Evolutionary conservation across 2,797 vertebrate species (phyloP).

Genomic region (Eulemur coronatus): DNA sequence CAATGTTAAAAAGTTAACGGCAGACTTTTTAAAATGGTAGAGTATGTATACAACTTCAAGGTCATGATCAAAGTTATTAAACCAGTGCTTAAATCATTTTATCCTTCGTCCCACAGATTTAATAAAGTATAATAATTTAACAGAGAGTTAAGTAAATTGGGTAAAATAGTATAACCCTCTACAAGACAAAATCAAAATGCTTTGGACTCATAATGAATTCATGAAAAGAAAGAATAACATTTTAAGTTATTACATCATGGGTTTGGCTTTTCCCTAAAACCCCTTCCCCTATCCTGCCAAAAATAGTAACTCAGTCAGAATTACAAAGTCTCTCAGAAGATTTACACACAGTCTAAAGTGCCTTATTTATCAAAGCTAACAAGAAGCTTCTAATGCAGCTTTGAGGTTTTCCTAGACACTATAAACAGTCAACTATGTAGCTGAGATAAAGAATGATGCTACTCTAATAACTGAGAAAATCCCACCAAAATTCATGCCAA

Average conservation of each 20-base stretch:
- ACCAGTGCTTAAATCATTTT: conserved; percentile 31
- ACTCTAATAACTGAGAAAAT: conserved; percentile 31
- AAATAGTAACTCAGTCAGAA: conserved; percentile 61
- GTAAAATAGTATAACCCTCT: conserved; percentile 26
- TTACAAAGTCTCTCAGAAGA: conserved; percentile 48
- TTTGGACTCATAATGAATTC: conserved; percentile 26
- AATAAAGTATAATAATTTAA: conserved; percentile 6
- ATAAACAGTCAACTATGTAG: neutral
- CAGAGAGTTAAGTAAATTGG: neutral
- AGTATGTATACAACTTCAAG: neutral
- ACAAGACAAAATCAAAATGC: conserved; percentile 36
- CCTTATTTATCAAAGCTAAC: conserved; percentile 32
- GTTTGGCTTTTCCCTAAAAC: conserved; percentile 66
- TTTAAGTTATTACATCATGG: conserved; percentile 57
- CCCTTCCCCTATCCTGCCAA: conserved; percentile 36
- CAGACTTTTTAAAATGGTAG: neutral
- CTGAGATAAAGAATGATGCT: conserved; percentile 37
- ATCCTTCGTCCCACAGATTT: conserved; percentile 15
- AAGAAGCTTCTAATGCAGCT: neutral
- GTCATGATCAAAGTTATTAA: conserved; percentile 40
- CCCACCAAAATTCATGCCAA: conserved; percentile 3
- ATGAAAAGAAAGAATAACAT: conserved; percentile 52
- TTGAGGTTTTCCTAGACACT: conserved; percentile 49
- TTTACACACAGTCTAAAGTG: conserved; percentile 25
- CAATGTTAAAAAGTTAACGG: conserved; percentile 31